A percentile compares a stretch with the other conserved stretches of the same genome.
Conservation (phyloP, 2,113 vertebrate species). For the Polypterus bichir region DNA sequence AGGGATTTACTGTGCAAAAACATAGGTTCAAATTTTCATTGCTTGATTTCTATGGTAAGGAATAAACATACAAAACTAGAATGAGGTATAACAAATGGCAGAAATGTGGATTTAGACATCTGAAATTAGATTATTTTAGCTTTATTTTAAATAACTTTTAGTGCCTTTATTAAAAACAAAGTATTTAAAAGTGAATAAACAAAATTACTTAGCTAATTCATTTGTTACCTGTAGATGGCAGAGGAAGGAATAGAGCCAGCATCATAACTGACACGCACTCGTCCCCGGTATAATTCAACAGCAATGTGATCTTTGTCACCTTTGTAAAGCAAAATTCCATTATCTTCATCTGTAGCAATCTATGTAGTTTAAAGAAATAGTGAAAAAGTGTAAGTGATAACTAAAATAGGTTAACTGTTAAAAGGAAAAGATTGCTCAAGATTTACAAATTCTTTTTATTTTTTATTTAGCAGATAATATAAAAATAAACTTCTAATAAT, state of each 20-base stretch:
- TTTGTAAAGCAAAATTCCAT: conserved; percentile 86
- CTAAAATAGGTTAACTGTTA: background rate
- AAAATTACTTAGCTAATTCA: too few relatives aligned
- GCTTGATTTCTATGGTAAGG: too few relatives aligned
- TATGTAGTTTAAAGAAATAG: conserved; percentile 34
- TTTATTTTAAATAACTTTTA: too few relatives aligned
- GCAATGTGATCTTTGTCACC: conserved; percentile 84
- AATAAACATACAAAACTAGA: too few relatives aligned
- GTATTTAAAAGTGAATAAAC: too few relatives aligned
- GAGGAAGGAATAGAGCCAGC: conserved; percentile 81
- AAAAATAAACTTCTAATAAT: too few relatives aligned
- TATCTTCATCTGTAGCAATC: conserved; percentile 96
- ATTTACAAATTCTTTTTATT: background rate
- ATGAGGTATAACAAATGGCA: too few relatives aligned
- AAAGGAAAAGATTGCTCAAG: background rate
- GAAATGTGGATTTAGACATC: too few relatives aligned
- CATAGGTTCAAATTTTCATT: too few relatives aligned
- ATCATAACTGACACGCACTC: conserved; percentile 90
- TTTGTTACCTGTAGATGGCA: conserved; percentile 87
- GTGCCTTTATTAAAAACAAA: too few relatives aligned
- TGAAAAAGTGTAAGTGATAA: conserved; percentile 3
- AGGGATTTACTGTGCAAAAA: too few relatives aligned
- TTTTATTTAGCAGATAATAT: background rate
- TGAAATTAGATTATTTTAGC: too few relatives aligned
- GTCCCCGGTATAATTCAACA: conserved; percentile 83